Base-by-base conservation (phyloP, 2,888 invertebrate genomes). In the Brachypalpus laphriformis region DNA sequence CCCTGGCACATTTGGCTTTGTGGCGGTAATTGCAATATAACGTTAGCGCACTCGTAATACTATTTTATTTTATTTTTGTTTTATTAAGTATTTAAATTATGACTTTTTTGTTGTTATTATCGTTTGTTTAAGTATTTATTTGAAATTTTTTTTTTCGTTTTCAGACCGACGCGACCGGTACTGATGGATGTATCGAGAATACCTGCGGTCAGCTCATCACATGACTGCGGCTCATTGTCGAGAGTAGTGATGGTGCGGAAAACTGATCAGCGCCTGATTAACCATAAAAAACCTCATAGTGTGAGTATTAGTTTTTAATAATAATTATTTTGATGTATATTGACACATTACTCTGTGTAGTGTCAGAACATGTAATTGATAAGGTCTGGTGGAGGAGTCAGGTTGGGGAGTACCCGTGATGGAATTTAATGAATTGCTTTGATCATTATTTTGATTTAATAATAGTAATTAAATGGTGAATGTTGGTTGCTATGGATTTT, bases 241-340 rank as follows among this genome's bases (percentile, higher is more conserved):
- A 91, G 94, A 90, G 94, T 95, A 88, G 94, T 95, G 87, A 94
- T 95, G 94, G 94, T 94, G 65, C 93, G 95, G 87, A 94, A 94
- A 92, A 94, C 94, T 87, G 95, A 95, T 89, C 94, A 94, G 90
- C 92, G 94, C 89, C 94, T 94, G 4, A 94, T 94, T 88, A 94
- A 94, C 85, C 94, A 94, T 83, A 93, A 93, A 89, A 93, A 93
- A 87, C 94, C 94, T 75, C 88, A 88, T 74, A 87, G 88, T 82
- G 88, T 88, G 71, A 88, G 88, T 88, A 77, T 45, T 20, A 5
- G 22, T 63, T 61, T 9, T n/a, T 14, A 25, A 42, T 34, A 49
- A 65, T 66, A 47, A 22, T 66, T 54, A 18, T n/a, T 25, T 66
- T 34, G 11, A 14, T 40, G 40, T 14, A 25, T 40, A 14, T 6